phyloP scores from a whole-genome alignment of 2,888 invertebrate genomes.

The Plagodis pulveraria region DNA sequence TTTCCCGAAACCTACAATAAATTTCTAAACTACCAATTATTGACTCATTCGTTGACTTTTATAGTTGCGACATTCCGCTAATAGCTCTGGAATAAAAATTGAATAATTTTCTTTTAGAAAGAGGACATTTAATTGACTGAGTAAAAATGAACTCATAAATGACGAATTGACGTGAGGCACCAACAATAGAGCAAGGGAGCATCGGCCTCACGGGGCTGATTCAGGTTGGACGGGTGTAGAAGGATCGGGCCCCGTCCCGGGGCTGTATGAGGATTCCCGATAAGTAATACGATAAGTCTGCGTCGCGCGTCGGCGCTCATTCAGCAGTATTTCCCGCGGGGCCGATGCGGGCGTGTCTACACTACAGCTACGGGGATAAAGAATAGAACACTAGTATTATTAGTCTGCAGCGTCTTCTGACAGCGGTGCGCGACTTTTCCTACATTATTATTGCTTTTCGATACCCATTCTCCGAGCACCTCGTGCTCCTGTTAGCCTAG shows the following conservation, averaged over 20 bases:
- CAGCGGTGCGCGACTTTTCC: conserved; percentile 79
- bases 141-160: conserved; percentile 67
- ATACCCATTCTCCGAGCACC: conserved; percentile 83
- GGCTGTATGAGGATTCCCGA: not conserved
- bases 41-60: conserved; percentile 21
- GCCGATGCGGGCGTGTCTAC: conserved; percentile 46
- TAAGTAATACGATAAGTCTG: not conserved
- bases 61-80: conserved; percentile 2
- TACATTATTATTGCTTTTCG: conserved; percentile 85
- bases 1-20: not conserved
- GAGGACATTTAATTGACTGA: conserved; percentile 73
- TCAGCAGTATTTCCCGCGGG: conserved; percentile 1
- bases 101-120: conserved; percentile 52
- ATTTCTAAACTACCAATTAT: conserved; percentile 6
- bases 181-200: conserved; percentile 56
- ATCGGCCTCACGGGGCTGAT: conserved; percentile 10
- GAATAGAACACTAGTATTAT: conserved; percentile 34
- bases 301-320: not conserved
- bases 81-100: conserved; percentile 12
- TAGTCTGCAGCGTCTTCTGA: conserved; percentile 70
- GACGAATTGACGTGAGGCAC: conserved; percentile 78
- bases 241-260: not conserved
- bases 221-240: not conserved
- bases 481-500: conserved; percentile 73
- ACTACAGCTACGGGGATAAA: conserved; percentile 57